These are phyloP conservation scores for Noctua janthina DNA, from an alignment of 2,888 invertebrate genomes.

Conservation along the genomic window DNA sequence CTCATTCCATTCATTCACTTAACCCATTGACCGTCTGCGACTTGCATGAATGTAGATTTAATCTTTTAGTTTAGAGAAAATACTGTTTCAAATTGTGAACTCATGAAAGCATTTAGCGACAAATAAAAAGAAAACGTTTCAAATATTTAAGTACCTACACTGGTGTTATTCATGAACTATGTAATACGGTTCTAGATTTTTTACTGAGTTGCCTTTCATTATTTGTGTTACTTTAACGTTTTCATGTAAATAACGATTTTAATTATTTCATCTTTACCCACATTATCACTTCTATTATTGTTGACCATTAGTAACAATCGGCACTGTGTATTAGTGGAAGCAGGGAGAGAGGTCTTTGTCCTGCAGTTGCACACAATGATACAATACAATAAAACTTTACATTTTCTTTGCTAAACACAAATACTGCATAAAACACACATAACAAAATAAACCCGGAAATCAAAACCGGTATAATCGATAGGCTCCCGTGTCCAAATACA, in stretches of 20 bases:
- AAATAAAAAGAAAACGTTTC: not conserved
- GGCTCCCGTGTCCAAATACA: slow-evolving; percentile 48
- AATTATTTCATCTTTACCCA: not conserved
- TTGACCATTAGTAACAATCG: not conserved
- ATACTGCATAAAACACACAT: not conserved
- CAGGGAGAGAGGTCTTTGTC: not conserved
- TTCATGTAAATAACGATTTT: not conserved
- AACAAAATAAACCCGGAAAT: slow-evolving; percentile 24
- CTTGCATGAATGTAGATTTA: slow-evolving; percentile 2
- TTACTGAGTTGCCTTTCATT: not conserved
- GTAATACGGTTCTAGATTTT: not conserved
- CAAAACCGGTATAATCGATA: slow-evolving; percentile 61
- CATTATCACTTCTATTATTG: not conserved
- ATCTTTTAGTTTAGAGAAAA: slow-evolving; percentile 18
- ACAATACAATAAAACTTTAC: not conserved
- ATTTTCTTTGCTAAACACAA: not conserved
- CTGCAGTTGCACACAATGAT: not conserved
- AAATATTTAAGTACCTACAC: not conserved
- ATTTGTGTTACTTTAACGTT: not conserved
- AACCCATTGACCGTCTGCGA: slow-evolving; percentile 49
- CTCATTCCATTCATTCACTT: slow-evolving; percentile 43
- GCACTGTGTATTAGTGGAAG: not conserved
- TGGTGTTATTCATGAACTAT: slow-evolving; percentile 4
- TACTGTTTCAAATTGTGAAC: not conserved
- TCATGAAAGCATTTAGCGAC: not conserved